Conservation (phyloP, 2,888 invertebrate species). For the Sicus ferrugineus region DNA sequence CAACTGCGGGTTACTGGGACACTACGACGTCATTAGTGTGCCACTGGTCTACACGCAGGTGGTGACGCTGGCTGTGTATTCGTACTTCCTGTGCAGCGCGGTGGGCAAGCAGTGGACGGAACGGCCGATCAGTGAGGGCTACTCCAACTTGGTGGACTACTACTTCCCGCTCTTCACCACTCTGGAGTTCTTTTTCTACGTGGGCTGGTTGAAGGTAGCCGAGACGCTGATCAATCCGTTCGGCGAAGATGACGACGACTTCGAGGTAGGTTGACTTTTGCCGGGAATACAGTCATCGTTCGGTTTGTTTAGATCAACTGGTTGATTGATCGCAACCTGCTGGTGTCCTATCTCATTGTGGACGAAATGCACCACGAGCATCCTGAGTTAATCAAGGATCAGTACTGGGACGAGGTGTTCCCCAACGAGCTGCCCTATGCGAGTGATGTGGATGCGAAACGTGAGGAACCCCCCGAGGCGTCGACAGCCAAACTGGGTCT, state of each 20-base stretch:
- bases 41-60: conserved; percentile 87
- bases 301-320: too few relatives aligned
- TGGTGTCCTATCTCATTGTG: conserved; percentile 90
- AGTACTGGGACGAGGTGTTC: conserved; percentile 90
- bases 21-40: conserved; percentile 77
- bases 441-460: conserved; percentile 66
- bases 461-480: conserved; percentile 28
- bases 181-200: conserved; percentile 84
- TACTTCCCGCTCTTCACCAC: conserved; percentile 89
- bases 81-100: conserved; percentile 84
- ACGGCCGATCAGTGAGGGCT: conserved; percentile 59
- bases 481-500: conserved; percentile 37
- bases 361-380: conserved; percentile 94
- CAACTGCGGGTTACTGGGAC: conserved; percentile 75
- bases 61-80: conserved; percentile 85
- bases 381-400: conserved; percentile 83
- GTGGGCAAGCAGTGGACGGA: conserved; percentile 86
- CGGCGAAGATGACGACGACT: conserved; percentile 89
- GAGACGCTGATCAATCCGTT: conserved; percentile 89
- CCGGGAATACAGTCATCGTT: conserved; percentile 64
- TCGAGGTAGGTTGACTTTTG: too few relatives aligned
- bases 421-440: conserved; percentile 85
- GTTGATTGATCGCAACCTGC: conserved; percentile 81
- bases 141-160: conserved; percentile 69
- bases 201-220: conserved; percentile 91